Evolutionary conservation across 2,797 vertebrate genomes (phyloP), one percentile per base, ranked within the genome.

Genomic region (Crenichthys baileyi): DNA sequence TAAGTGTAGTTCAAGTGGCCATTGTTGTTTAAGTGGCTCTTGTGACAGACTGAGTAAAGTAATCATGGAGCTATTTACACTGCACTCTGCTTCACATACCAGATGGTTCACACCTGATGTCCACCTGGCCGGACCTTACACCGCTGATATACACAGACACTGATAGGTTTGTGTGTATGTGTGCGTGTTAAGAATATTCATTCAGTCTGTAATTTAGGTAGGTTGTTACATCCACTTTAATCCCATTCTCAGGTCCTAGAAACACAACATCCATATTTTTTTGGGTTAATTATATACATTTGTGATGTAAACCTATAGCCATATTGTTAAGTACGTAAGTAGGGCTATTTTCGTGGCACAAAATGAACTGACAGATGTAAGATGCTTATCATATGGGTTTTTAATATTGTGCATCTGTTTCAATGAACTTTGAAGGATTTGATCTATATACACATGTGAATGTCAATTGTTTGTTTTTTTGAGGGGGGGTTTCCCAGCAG

Each of bases 91-190:
- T 94, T 94, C 94, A 91, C 90, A 87, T 90, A 92, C 91, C 95
- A 96, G 95, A 96, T 96, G 95, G 94, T 92, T 92, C 85, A 80
- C 68, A 87, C 82, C 93, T 95, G 93, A 94, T 92, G 85, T 95
- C 94, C 85, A 90, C 85, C 83, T 96, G 93, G 91, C 92, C 94
- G 94, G 91, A 91, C 88, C 89, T 94, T 89, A 91, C 31, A 61
- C 31, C 56, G 16, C 56, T 36, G 18, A 68, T 67, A 85, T 15
- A 63, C 60, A 77, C 73, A 77, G 72, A 75, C 60, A 56, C 26
- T 71, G 15, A 16, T 36, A 11, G 51, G 26, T 24, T 3, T 50
- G 8, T 5, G 29, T 51, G 75, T 58, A 31, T 67, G 16, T 70
- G 0, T 24, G 1, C 22, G 53, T 41, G 36, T 41, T 6, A 8